Base-by-base conservation (phyloP, 2,888 invertebrate genomes). In the Synergus japonicus region DNA sequence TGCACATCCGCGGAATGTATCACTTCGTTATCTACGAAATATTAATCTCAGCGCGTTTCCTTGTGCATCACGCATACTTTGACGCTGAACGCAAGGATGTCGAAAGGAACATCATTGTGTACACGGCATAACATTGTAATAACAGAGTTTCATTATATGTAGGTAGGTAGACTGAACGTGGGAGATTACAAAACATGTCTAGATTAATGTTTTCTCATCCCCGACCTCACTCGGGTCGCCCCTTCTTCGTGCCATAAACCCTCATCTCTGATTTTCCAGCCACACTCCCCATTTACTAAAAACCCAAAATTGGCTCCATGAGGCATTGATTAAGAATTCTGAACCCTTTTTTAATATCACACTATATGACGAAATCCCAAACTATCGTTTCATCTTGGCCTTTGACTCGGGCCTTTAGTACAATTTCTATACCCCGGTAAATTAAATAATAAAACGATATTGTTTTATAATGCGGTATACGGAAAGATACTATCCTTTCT, bases 121-220 rank as follows among this genome's bases (percentile, higher is more conserved):
- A 86, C 88, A 87, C 88, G 89, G 87, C 87, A 88, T 89, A 90
- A 90, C 90, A 88, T 88, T 87, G 90, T 89, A 91, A 90, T 91
- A 91, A 91, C 90, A 90, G 91, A 85, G 91, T 91, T 91, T 88
- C 90, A 90, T 91, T 91, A 90, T 90, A 88, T 87, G 87, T 86
- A 85, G 83, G 87, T 87, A 88, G 84, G 79, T 87, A 89, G 86
- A 87, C 85, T 84, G 85, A 83, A 84, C 79, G 87, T 80, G 80
- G 87, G 88, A 90, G 90, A 91, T 90, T 90, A 88, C 91, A 90
- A 91, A 91, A 91, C 90, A 89, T 91, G 91, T 89, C 92, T 91
- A 91, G 92, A 92, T 92, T 92, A 92, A 92, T 91, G 90, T 91
- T 91, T 92, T 91, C 92, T 91, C 91, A 90, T 91, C 85, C 90